phyloP scores from a whole-genome alignment of 1,140 invertebrate genomes.

The Drosophila kepulauana region DNA sequence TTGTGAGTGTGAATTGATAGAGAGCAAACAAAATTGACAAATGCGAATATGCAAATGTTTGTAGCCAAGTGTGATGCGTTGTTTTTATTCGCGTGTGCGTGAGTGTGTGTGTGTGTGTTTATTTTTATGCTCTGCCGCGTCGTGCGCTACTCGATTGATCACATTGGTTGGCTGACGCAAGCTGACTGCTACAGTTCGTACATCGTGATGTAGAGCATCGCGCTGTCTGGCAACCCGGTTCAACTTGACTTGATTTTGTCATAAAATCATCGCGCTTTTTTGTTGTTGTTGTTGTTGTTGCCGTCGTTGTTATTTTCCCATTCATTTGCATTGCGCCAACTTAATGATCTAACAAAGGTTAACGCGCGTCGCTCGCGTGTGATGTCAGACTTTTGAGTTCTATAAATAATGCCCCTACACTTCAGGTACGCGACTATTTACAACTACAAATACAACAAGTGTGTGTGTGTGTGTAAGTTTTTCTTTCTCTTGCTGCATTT shows the following conservation, averaged over 20 bases:
- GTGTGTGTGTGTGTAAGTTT: background rate
- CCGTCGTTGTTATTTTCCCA: slow-evolving; percentile 17
- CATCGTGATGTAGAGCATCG: slow-evolving; percentile 21
- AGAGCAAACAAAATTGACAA: slow-evolving; percentile 72
- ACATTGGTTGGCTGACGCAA: slow-evolving; percentile 25
- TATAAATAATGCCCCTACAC: slow-evolving; percentile 62
- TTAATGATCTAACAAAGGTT: slow-evolving; percentile 69
- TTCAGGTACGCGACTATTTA: slow-evolving; percentile 41
- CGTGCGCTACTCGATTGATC: slow-evolving; percentile 12
- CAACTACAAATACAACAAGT: slow-evolving; percentile 8
- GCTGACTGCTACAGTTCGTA: slow-evolving; percentile 2
- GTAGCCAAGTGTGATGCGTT: background rate
- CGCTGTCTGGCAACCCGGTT: slow-evolving; percentile 31
- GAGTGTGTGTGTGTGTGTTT: background rate
- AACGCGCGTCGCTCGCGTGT: slow-evolving; percentile 54
- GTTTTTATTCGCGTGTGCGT: background rate
- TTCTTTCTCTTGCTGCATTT: slow-evolving; percentile 29
- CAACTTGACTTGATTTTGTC: slow-evolving; percentile 68
- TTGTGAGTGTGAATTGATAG: slow-evolving; percentile 57
- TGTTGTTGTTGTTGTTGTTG: slow-evolving; percentile 34
- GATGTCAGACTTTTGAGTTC: slow-evolving; percentile 76
- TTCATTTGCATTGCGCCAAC: slow-evolving; percentile 50
- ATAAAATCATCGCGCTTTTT: slow-evolving; percentile 32
- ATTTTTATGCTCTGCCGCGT: slow-evolving; percentile 51
- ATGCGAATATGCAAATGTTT: slow-evolving; percentile 73